A percentile compares a stretch with the other conserved stretches of the same genome.
Evolutionary conservation across 1,140 invertebrate species (phyloP).

Genomic region (Papilio polytes): DNA sequence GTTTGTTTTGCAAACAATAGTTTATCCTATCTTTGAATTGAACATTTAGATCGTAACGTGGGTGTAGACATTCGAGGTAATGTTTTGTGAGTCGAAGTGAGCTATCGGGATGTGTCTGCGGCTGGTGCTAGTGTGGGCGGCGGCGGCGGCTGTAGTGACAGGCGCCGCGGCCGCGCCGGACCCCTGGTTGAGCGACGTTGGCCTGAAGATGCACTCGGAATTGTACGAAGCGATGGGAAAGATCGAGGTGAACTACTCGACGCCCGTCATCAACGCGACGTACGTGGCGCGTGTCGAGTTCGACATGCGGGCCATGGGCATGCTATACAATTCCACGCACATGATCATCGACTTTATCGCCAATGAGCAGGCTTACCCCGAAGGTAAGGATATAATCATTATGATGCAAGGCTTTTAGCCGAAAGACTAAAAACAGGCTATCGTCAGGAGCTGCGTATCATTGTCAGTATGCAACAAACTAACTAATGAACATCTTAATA

Average conservation of each 20-base stretch:
- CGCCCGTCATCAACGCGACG: slow-evolving; percentile 75
- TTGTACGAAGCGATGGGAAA: slow-evolving; percentile 66
- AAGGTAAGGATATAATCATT: slow-evolving; percentile 60
- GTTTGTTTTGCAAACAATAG: slow-evolving; percentile 78
- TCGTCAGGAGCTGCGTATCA: too few relatives aligned
- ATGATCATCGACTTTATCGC: slow-evolving; percentile 85
- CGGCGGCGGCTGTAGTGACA: slow-evolving; percentile 45
- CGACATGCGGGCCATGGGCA: slow-evolving; percentile 87
- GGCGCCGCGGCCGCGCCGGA: slow-evolving; percentile 48
- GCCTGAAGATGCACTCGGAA: slow-evolving; percentile 62
- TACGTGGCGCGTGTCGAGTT: slow-evolving; percentile 86
- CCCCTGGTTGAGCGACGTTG: slow-evolving; percentile 58
- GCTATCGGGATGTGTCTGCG: slow-evolving; percentile 45
- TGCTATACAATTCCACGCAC: slow-evolving; percentile 87
- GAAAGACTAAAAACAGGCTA: too few relatives aligned
- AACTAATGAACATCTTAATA: too few relatives aligned
- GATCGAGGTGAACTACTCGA: slow-evolving; percentile 73
- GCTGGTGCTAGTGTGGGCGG: slow-evolving; percentile 47
- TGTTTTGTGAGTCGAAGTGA: slow-evolving; percentile 41
- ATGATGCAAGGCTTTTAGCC: too few relatives aligned
- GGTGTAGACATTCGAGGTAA: slow-evolving; percentile 36
- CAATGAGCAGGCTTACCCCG: slow-evolving; percentile 77
- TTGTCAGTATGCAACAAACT: too few relatives aligned
- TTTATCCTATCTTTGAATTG: slow-evolving; percentile 50
- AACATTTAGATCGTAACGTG: slow-evolving; percentile 40